Percentiles rank a stretch among this genome's conserved stretches.
Conservation (phyloP, 1,140 invertebrate species). For the Ceratosolen fusciceps region DNA sequence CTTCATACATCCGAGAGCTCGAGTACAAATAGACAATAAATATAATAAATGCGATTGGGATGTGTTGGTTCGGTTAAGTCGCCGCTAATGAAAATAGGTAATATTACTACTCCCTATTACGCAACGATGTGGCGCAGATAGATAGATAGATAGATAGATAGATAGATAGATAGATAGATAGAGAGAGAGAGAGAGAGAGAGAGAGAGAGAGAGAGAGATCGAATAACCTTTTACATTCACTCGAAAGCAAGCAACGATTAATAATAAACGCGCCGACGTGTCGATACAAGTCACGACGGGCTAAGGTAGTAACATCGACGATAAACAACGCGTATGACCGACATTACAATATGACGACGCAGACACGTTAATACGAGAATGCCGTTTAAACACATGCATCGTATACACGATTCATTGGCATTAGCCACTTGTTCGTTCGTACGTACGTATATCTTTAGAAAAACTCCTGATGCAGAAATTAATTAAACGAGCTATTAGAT, state of each 20-base stretch:
- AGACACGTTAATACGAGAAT: slow-evolving; percentile 25
- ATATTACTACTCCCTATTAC: too few relatives aligned
- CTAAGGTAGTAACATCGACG: background rate
- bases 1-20: too few relatives aligned
- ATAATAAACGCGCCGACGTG: slow-evolving; percentile 13
- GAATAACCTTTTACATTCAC: slow-evolving; percentile 29
- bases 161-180: too few relatives aligned
- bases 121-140: too few relatives aligned
- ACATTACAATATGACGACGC: slow-evolving; percentile 21
- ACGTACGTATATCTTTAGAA: too few relatives aligned
- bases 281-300: slow-evolving; percentile 16
- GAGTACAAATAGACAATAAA: too few relatives aligned
- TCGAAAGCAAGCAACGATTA: background rate
- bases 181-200: too few relatives aligned
- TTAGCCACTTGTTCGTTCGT: background rate
- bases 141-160: too few relatives aligned
- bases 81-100: too few relatives aligned
- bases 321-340: slow-evolving; percentile 19
- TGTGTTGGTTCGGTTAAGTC: too few relatives aligned
- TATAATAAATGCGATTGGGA: too few relatives aligned
- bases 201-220: slow-evolving; percentile 24
- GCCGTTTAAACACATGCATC: slow-evolving; percentile 33
- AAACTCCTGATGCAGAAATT: background rate
- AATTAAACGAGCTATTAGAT: too few relatives aligned
- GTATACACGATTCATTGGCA: background rate